A percentile compares a stretch with the other conserved stretches of the same genome.
phyloP scores from a whole-genome alignment of 2,797 vertebrate species.

The Sebastes taczanowskii region DNA sequence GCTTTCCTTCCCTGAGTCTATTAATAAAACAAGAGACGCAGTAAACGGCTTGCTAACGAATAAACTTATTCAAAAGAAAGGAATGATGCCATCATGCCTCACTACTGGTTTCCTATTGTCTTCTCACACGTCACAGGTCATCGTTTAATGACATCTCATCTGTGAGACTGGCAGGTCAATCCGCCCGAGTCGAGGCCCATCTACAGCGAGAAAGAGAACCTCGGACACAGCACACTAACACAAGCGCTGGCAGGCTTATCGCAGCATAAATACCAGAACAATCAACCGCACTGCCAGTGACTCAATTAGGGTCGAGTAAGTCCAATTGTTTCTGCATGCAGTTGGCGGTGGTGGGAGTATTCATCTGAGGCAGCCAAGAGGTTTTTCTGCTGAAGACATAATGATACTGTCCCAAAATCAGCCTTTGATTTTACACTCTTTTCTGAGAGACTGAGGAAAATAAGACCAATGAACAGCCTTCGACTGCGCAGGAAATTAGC shows the following conservation, averaged over 20 bases:
- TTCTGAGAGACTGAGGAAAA: constrained; percentile 29
- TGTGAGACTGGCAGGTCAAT: background rate
- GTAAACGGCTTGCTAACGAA: constrained; percentile 18
- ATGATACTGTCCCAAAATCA: constrained; percentile 24
- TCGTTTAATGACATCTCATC: background rate
- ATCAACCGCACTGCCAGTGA: constrained; percentile 54
- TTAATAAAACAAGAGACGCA: constrained; percentile 33
- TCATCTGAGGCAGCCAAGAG: constrained; percentile 37
- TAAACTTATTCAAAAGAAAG: constrained; percentile 16
- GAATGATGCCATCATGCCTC: constrained; percentile 3
- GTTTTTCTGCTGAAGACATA: constrained; percentile 39
- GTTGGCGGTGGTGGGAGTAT: constrained; percentile 37
- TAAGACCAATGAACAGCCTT: background rate
- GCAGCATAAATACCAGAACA: constrained; percentile 47
- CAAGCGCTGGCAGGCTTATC: constrained; percentile 30
- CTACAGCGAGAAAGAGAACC: constrained; percentile 16
- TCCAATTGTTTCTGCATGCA: constrained; percentile 31
- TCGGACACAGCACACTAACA: constrained; percentile 14
- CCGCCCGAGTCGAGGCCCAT: background rate
- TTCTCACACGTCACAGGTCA: constrained; percentile 5
- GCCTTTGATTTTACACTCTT: constrained; percentile 28
- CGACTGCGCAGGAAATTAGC: constrained; percentile 31
- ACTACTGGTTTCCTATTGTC: constrained; percentile 4
- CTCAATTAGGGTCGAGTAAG: constrained; percentile 52
- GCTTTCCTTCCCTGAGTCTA: constrained; percentile 6